Percentiles rank a stretch among this genome's conserved stretches.
Conservation (phyloP, 1,140 invertebrate genomes). For the Bursaphelenchus mucronatus region DNA sequence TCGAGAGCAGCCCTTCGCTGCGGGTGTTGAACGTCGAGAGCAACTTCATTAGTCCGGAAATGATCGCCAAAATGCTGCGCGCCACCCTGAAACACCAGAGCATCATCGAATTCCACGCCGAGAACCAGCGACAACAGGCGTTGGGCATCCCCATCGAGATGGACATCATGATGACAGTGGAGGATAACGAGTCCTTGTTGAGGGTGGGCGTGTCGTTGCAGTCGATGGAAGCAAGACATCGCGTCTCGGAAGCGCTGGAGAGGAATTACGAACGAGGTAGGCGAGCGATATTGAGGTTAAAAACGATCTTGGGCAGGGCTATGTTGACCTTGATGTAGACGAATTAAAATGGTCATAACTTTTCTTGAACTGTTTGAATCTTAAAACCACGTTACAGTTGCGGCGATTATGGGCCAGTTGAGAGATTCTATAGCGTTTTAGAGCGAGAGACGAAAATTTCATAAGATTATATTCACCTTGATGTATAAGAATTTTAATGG, state of each 20-base stretch:
- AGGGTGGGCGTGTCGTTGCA: conserved; percentile 44
- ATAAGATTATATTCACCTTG: too few relatives aligned
- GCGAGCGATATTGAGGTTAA: neutral
- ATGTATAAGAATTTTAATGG: too few relatives aligned
- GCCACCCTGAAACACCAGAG: conserved; percentile 54
- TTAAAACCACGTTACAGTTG: too few relatives aligned
- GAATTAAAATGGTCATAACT: too few relatives aligned
- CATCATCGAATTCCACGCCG: conserved; percentile 59
- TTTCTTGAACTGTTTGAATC: too few relatives aligned
- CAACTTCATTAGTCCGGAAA: conserved; percentile 57
- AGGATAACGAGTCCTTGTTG: conserved; percentile 57
- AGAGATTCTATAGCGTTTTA: too few relatives aligned
- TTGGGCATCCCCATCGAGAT: conserved; percentile 59
- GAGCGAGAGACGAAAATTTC: too few relatives aligned
- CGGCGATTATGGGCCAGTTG: too few relatives aligned
- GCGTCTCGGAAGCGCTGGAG: conserved; percentile 59
- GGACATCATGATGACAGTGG: conserved; percentile 60
- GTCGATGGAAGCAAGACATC: conserved; percentile 59
- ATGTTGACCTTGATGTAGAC: too few relatives aligned
- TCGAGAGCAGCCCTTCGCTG: conserved; percentile 45
- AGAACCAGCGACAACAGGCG: conserved; percentile 45
- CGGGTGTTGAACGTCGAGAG: conserved; percentile 59
- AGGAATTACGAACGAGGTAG: conserved; percentile 59
- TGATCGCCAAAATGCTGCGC: conserved; percentile 55
- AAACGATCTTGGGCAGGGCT: too few relatives aligned